Evolutionary conservation across 1,140 invertebrate genomes (phyloP), one percentile per base, ranked within the genome.

Genomic region (Metopolophium dirhodum): DNA sequence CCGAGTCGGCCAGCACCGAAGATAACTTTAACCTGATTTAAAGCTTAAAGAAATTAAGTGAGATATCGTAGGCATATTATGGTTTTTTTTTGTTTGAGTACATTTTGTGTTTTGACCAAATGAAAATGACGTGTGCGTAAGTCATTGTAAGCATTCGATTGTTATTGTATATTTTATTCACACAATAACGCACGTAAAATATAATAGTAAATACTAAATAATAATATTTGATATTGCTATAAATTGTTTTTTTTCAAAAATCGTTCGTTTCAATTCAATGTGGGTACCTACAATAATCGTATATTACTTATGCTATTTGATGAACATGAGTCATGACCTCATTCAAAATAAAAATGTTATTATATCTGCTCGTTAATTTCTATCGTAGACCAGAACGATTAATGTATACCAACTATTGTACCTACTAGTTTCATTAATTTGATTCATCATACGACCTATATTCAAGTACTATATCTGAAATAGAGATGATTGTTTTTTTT

Each of bases 401-500:
- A n/a, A 77, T 77, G 61, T n/a, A 77, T 77, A 77, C 30, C 61
- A 18, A 77, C 61, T 77, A 77, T 77, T 77, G 61, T 77, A 77
- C 18, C 30, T 77, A 77, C n/a, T 4, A 77, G 0, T 77, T 77
- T 77, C 61, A 77, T 77, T 77, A 77, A 77, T 77, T 77, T 6
- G 23, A 77, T 77, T 77, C 30, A n/a, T 77, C 61, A 77, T 77
- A 0, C n/a, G 61, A 77, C 61, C 61, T 77, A n/a, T 77, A 77
- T 77, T 14, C 14, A n/a, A n/a, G 14, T 77, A 77, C 61, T 77
- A 77, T 77, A 77, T 20, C 14, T 77, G 61, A 35, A 77, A 77
- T n/a, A 77, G 3, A 77, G 30, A 77, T n/a, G 6, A 77, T 77
- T 77, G n/a, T n/a, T 77, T 77, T 68, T 68, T 68, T n/a, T 61